Evolutionary conservation across 2,797 vertebrate species (phyloP), one percentile per base, ranked within the genome.

Genomic region (Brachyrhaphis roseni): DNA sequence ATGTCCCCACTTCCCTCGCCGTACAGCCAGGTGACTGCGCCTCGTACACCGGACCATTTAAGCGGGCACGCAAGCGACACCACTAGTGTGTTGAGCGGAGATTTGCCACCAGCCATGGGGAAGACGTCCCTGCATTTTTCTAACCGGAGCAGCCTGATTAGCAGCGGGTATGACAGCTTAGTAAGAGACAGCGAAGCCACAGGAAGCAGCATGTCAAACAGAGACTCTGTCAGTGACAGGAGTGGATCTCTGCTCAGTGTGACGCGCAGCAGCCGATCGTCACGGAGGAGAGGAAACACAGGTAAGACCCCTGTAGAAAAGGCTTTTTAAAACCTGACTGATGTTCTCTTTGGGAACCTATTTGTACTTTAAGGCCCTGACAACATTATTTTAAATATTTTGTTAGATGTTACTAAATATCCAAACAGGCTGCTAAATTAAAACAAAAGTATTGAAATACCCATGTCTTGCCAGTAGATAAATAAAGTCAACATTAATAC

Each of bases 121-220:
- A 99, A 98, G 93, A 99, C 98, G 0, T 96, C 98, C 0, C 93
- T 99, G 51, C 96, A 99, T 82, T 99, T 98, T 86, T 97, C 94
- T 0, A 92, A 94, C 90, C 87, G 95, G 84, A 94, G 96, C 94
- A 99, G 98, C 0, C 93, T 96, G 20, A 97, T 98, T 77, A 99
- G 98, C 95, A 99, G 98, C 0, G 98, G 98, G 39, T 99, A 99
- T 0, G 98, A 98, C 93, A 99, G 98, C 94, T 96, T 99, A 96
- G 91, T 98, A 78, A 95, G 98, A 71, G 98, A 99, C 95, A 98
- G 98, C 0, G 98, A 99, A 90, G 97, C 97, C 2, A 98, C 97
- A 0, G 97, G 96, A 8, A 98, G 98, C 0, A 95, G 96, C 39
- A 96, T 95, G 31, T 99, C 98, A 0, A 96, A 96, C 1, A 95